Evolutionary conservation across 2,888 invertebrate species (phyloP).

Genomic region (Yponomeuta cagnagella): DNA sequence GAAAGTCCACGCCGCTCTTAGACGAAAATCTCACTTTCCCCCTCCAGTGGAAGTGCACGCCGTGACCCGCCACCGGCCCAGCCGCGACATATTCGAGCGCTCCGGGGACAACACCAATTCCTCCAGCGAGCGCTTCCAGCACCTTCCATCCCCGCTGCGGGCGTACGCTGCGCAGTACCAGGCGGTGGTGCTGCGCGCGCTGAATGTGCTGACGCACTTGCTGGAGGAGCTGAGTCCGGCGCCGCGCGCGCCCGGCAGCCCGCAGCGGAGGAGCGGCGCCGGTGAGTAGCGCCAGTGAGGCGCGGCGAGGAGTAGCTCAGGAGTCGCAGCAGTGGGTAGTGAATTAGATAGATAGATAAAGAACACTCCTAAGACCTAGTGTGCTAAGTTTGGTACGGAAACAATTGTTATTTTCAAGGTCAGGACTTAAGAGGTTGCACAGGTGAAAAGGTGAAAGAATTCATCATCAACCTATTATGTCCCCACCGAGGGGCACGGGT

Average conservation of each 20-base stretch:
- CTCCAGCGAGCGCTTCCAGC: conserved; percentile 48
- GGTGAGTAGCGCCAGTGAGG: conserved; percentile 31
- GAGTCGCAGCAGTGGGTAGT: too few relatives aligned
- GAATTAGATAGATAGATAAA: too few relatives aligned
- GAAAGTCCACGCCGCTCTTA: too few relatives aligned
- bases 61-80: conserved; percentile 52
- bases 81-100: conserved; percentile 58
- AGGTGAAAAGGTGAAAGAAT: too few relatives aligned
- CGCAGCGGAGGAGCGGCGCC: conserved; percentile 63
- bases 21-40: not conserved
- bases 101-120: conserved; percentile 42
- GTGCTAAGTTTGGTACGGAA: too few relatives aligned
- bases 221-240: conserved; percentile 80
- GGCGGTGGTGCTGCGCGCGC: conserved; percentile 79
- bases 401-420: too few relatives aligned
- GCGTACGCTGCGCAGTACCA: conserved; percentile 80
- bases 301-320: too few relatives aligned
- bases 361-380: too few relatives aligned
- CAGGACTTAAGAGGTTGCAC: too few relatives aligned
- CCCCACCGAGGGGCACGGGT: too few relatives aligned
- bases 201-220: conserved; percentile 85
- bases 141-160: conserved; percentile 54
- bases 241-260: conserved; percentile 63
- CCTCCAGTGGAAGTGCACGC: conserved; percentile 65
- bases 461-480: too few relatives aligned